Evolutionary conservation across 2,797 vertebrate species (phyloP).

Genomic region (Sebastes iracundus): DNA sequence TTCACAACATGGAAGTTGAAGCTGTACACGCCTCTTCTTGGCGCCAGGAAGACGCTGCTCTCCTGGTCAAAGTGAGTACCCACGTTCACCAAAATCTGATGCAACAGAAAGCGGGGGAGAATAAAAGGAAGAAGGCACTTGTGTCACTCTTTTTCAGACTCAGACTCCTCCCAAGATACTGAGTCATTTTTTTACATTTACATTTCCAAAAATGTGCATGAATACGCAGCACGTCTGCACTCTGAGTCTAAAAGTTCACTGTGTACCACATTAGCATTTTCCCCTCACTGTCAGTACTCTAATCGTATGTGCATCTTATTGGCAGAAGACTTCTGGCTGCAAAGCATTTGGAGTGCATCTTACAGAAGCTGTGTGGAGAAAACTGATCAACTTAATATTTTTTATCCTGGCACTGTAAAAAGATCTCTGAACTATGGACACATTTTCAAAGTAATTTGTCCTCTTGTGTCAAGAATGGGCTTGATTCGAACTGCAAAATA

Average conservation of each 20-base stretch:
- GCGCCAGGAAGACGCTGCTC: conserved; percentile 84
- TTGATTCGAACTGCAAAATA: not conserved
- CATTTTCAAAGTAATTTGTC: not conserved
- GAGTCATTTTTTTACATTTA: not conserved
- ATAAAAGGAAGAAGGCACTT: not conserved
- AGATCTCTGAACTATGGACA: not conserved
- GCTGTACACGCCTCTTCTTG: conserved; percentile 86
- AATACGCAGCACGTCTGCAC: not conserved
- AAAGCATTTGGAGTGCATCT: not conserved
- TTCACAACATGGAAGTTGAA: conserved; percentile 89
- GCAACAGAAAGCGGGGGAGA: not conserved
- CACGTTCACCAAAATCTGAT: conserved; percentile 86
- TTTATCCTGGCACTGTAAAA: not conserved
- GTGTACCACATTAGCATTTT: conserved; percentile 19
- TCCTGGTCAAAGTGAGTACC: conserved; percentile 86
- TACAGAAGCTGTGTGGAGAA: not conserved
- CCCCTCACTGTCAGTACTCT: not conserved
- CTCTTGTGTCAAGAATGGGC: not conserved
- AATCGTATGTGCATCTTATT: conserved; percentile 17
- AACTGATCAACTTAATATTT: not conserved
- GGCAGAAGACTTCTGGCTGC: not conserved
- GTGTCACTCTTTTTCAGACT: not conserved
- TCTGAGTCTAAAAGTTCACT: not conserved
- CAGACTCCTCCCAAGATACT: not conserved
- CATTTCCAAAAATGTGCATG: not conserved